These are phyloP conservation scores for Acleris holmiana DNA, from an alignment of 2,888 invertebrate genomes.

Conservation along the genomic window DNA sequence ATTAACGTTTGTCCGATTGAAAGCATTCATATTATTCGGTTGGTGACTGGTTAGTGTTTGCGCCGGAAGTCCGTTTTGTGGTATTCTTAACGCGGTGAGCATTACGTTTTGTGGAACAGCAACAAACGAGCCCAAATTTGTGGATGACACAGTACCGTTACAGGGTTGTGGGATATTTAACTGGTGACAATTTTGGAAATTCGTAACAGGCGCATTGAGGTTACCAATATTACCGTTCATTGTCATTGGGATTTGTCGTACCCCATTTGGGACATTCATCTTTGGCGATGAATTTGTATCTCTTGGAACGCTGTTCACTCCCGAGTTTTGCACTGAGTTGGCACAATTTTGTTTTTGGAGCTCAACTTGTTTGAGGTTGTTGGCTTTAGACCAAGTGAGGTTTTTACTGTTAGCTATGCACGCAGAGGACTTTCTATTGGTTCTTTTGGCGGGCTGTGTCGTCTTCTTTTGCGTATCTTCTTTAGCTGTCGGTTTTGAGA, in stretches of 20 bases:
- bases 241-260: conserved; percentile 71
- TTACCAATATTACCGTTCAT: conserved; percentile 69
- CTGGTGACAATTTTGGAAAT: conserved; percentile 75
- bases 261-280: conserved; percentile 71
- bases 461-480: conserved; percentile 65
- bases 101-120: conserved; percentile 82
- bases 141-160: conserved; percentile 70
- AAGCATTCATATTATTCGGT: conserved; percentile 70
- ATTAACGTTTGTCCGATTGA: conserved; percentile 70
- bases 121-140: conserved; percentile 74
- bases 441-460: conserved; percentile 60
- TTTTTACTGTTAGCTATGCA: conserved; percentile 80
- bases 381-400: conserved; percentile 78
- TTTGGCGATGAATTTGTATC: conserved; percentile 73
- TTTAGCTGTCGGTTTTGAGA: conserved; percentile 60
- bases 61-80: conserved; percentile 74
- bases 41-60: conserved; percentile 61
- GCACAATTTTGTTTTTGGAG: conserved; percentile 73
- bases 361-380: conserved; percentile 76
- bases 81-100: conserved; percentile 84
- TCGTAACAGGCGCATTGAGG: conserved; percentile 70
- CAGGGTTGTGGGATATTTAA: conserved; percentile 72
- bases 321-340: conserved; percentile 54
- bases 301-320: conserved; percentile 53
- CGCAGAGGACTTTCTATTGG: conserved; percentile 76